Base-by-base conservation (phyloP, 2,797 vertebrate genomes). In the Cyclopterus lumpus region DNA sequence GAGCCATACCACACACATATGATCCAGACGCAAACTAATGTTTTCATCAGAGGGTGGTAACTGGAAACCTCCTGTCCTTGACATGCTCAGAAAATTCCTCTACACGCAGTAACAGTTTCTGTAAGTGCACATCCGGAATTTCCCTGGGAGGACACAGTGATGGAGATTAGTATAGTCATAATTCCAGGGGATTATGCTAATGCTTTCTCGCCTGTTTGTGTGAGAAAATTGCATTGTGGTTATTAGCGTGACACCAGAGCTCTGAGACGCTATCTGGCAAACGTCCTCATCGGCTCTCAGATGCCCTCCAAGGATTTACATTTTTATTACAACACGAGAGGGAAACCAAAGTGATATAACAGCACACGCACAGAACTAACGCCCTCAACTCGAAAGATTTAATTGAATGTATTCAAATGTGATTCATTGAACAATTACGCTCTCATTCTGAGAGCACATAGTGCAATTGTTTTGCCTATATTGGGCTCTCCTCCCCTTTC, bases 351-450 rank as follows among this genome's bases (percentile, higher is more conserved):
- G 85, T 81, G 80, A 90, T 87, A 91, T 84, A 91, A 86, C 75
- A 66, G 67, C 80, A 70, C 65, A 36, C 22, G 20, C 81, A 73
- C 71, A 67, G 51, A 86, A 85, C 86, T 70, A 86, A 88, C 48
- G 70, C 85, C 86, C 84, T 82, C 72, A 81, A 85, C 85, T 86
- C 86, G 89, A 86, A 84, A 81, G 78, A 92, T 93, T 94, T 94
- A 94, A 95, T 94, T 95, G 93, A 96, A 95, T 91, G 91, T 93
- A 95, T 95, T 95, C 93, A 95, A 93, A 95, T 95, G 94, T 95
- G 94, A 95, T 95, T 95, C 94, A 95, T 94, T 93, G 94, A 94
- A 95, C 93, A 95, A 95, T 95, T 95, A 93, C 88, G 75, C 79
- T 90, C 86, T 90, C 91, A 86, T 93, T 91, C 90, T 84, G 75